A percentile compares a stretch with the other conserved stretches of the same genome.
Conservation (phyloP, 2,797 vertebrate genomes). For the Acanthiza pusilla region DNA sequence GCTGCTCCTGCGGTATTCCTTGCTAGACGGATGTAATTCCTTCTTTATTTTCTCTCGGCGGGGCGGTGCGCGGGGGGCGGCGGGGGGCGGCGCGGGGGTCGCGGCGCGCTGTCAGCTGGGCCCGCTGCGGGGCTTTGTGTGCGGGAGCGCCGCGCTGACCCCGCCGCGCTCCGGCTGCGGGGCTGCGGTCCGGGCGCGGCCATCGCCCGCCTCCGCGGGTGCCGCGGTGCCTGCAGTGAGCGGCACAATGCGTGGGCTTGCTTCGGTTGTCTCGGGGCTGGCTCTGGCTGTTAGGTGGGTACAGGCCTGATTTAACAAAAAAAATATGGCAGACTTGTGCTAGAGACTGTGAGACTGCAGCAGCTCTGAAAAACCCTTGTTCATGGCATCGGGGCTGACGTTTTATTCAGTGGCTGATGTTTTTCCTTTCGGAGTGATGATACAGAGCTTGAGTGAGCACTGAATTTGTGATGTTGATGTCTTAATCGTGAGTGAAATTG, state of each 20-base stretch:
- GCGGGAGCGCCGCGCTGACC: neutral
- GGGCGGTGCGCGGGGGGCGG: neutral
- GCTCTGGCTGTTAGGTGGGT: neutral
- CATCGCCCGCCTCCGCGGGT: neutral
- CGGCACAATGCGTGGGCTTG: neutral
- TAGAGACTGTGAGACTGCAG: neutral
- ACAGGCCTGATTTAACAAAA: slow-evolving; percentile 22
- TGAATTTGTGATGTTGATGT: neutral
- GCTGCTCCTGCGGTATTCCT: neutral
- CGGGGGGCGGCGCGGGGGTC: neutral
- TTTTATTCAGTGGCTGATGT: neutral
- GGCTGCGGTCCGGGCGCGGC: neutral
- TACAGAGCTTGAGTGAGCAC: neutral
- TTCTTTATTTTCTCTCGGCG: neutral
- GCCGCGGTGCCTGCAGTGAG: neutral
- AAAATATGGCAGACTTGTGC: slow-evolving; percentile 37
- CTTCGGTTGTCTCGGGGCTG: neutral
- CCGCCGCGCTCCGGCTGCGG: neutral
- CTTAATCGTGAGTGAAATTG: neutral
- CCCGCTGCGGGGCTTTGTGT: neutral
- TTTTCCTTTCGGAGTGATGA: neutral
- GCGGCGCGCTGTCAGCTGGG: neutral
- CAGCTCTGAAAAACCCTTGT: neutral
- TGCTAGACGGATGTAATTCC: neutral
- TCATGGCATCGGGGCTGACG: neutral